Evolutionary conservation across 2,113 vertebrate genomes (phyloP).

Genomic region (Nicator chloris): DNA sequence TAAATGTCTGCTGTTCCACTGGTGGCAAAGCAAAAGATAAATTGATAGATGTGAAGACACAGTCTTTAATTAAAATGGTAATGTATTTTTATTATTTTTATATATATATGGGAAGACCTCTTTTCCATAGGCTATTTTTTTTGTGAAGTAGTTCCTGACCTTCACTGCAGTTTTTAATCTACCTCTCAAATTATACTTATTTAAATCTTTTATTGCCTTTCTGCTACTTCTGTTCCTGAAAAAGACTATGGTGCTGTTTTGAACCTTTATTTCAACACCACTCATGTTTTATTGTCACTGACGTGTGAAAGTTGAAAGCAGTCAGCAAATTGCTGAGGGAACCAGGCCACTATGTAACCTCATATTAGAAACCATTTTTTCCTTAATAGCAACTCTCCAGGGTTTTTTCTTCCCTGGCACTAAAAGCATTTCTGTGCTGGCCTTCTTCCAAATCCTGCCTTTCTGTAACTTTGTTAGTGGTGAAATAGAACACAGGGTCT

Average conservation of each 20-base stretch:
- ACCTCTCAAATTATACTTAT: background rate
- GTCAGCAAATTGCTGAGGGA: background rate
- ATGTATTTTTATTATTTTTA: background rate
- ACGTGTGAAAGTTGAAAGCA: background rate
- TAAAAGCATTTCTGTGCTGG: background rate
- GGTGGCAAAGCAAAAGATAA: background rate
- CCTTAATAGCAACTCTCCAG: background rate
- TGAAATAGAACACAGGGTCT: background rate
- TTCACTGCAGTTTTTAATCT: background rate
- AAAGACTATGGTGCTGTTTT: background rate
- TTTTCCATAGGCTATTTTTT: background rate
- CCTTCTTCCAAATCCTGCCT: background rate
- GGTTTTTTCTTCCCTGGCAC: background rate
- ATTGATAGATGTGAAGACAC: background rate
- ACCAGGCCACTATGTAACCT: accelerated
- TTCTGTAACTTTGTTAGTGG: background rate
- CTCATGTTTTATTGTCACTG: background rate
- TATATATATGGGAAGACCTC: background rate
- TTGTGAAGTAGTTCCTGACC: background rate
- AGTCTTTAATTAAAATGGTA: background rate
- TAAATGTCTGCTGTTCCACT: background rate
- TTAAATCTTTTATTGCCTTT: background rate
- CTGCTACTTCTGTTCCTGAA: background rate
- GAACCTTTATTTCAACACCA: background rate
- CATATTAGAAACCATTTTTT: background rate